Base-by-base conservation (phyloP, 2,797 vertebrate species). In the Triplophysa yarkandensis region DNA sequence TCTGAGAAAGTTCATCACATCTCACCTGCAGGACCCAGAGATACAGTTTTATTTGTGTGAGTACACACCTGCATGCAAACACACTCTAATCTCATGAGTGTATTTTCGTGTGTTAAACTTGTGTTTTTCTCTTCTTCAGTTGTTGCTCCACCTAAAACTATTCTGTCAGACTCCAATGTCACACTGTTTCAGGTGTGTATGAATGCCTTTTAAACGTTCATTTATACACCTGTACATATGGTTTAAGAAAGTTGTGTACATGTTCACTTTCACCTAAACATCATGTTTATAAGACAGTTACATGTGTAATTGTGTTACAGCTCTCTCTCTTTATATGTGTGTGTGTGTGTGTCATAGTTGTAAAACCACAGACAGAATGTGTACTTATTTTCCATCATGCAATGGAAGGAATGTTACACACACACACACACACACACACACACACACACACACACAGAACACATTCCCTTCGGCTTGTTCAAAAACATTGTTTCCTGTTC, bases 41-140 rank as follows among this genome's bases (percentile, higher is more conserved):
- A 85, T 95, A 60, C 82, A 85, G 0, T 99, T 98, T 85, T 94
- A 97, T 86, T 82, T 99, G 61, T 99, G 97, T 98, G 86, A 95
- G 97, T 94, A 28, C 62, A 23, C 30, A 39, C 28, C 43, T 61
- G 66, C 54, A 50, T 3, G 25, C 21, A 39, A n/a, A 27, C 23
- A 23, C 55, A 9, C 19, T 28, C 4, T 54, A 14, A 19, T 54
- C 4, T 6, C 25, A 8, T 21, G 21, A 10, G 10, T 28, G 52
- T 64, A n/a, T n/a, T n/a, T n/a, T n/a, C n/a, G 32, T 27, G 2
- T 55, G 6, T 67, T 16, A 46, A 2, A 75, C 67, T 7, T 23
- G 11, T 57, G 7, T 62, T 57, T 41, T 21, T 65, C 54, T 30
- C 41, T 16, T 73, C 81, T 86, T 25, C 76, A 93, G 92, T 93